Percentiles rank a stretch among this genome's conserved stretches.
These are phyloP conservation scores for Dicerorhinus sumatrensis DNA, from an alignment of 2,113 vertebrate species.

Conservation along the genomic window DNA sequence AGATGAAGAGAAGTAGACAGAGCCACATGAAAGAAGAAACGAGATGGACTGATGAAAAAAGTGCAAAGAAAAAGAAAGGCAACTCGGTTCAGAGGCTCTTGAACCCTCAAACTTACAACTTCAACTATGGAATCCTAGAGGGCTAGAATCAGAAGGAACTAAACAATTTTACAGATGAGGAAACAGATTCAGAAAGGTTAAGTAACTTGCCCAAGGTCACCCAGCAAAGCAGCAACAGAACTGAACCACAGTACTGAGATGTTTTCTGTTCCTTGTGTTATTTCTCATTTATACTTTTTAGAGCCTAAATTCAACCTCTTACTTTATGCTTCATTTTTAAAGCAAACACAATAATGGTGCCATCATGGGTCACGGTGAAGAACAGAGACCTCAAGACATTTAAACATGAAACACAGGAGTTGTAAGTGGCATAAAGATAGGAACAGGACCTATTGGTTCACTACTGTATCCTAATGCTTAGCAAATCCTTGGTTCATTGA, in stretches of 20 bases:
- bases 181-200: conserved; percentile 24
- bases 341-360: neutral
- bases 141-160: neutral
- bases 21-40: neutral
- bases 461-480: neutral
- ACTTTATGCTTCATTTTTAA: conserved; percentile 19
- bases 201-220: neutral
- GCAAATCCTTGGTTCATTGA: neutral
- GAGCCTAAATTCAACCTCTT: neutral
- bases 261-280: neutral
- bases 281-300: neutral
- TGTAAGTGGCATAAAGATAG: neutral
- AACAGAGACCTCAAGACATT: neutral
- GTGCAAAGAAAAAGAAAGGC: neutral
- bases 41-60: neutral
- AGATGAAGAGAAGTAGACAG: neutral
- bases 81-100: neutral
- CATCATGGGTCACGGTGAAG: neutral
- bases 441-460: neutral
- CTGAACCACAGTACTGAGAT: neutral
- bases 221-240: neutral
- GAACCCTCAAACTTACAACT: neutral
- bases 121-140: neutral
- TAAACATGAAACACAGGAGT: neutral
- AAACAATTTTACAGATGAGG: neutral